Conservation (phyloP, 2,888 invertebrate species). For the Auanema sp. region DNA sequence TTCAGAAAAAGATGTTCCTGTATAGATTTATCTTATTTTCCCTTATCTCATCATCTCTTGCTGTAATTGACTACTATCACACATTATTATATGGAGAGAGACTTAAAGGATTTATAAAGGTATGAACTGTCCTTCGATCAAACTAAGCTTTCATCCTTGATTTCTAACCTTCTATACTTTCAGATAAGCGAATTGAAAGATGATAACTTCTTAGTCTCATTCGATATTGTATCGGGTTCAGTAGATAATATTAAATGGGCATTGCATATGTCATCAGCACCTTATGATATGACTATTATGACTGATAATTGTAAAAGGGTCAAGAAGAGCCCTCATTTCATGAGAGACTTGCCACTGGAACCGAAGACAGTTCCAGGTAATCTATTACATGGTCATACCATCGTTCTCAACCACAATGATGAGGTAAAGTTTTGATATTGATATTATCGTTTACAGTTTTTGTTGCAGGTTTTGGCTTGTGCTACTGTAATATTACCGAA, state of each 20-base stretch:
- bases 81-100: slow-evolving; percentile 44
- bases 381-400: slow-evolving; percentile 42
- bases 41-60: background rate
- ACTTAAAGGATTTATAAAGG: slow-evolving; percentile 49
- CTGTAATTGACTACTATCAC: slow-evolving; percentile 20
- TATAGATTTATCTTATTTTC: slow-evolving; percentile 7
- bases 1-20: slow-evolving; percentile 10
- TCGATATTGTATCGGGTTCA: slow-evolving; percentile 40
- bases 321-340: slow-evolving; percentile 43
- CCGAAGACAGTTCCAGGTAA: slow-evolving; percentile 36
- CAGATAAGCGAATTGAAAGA: slow-evolving; percentile 39
- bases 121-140: slow-evolving; percentile 13
- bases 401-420: slow-evolving; percentile 24
- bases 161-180: slow-evolving; percentile 7
- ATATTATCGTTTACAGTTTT: background rate
- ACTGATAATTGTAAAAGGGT: slow-evolving; percentile 46
- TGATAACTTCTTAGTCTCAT: slow-evolving; percentile 39
- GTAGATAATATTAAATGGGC: slow-evolving; percentile 33
- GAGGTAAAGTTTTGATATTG: slow-evolving; percentile 3
- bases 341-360: slow-evolving; percentile 37
- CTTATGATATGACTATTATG: slow-evolving; percentile 50
- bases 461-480: slow-evolving; percentile 41
- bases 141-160: background rate
- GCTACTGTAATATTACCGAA: slow-evolving; percentile 47
- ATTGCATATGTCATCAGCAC: slow-evolving; percentile 42